Conservation (phyloP, 2,797 vertebrate genomes). For the Heterohyrax brucei region DNA sequence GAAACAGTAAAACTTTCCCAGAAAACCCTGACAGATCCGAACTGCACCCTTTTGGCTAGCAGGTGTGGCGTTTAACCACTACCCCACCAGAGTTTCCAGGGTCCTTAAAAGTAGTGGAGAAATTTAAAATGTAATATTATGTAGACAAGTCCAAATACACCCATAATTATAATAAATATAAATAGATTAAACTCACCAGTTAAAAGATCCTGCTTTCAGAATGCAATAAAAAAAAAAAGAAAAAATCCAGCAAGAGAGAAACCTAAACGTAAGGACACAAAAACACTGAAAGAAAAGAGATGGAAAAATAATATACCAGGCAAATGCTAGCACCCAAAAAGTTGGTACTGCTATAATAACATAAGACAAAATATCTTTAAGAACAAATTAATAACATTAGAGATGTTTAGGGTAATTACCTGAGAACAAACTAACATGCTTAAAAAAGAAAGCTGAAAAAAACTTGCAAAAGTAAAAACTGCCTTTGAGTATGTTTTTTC, state of each 20-base stretch:
- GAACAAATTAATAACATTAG: not conserved
- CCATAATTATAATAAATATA: slow-evolving; percentile 40
- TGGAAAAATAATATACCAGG: not conserved
- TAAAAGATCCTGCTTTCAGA: slow-evolving; percentile 35
- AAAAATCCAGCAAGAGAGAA: slow-evolving; percentile 59
- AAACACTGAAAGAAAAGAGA: slow-evolving; percentile 22
- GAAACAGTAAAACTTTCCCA: too few species aligned
- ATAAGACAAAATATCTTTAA: not conserved
- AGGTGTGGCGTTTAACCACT: too few species aligned
- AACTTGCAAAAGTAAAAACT: slow-evolving; percentile 30
- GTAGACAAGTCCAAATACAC: not conserved
- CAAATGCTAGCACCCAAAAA: not conserved
- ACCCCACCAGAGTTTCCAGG: too few species aligned
- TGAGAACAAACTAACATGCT: slow-evolving; percentile 33
- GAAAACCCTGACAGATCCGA: too few species aligned
- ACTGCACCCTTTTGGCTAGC: too few species aligned
- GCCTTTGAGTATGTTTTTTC: too few species aligned
- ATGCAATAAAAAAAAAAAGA: not conserved
- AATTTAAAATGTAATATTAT: not conserved
- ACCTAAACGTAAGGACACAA: slow-evolving; percentile 26
- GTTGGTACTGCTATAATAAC: not conserved
- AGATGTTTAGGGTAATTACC: not conserved
- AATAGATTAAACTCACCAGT: slow-evolving; percentile 35
- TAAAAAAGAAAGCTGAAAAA: slow-evolving; percentile 13
- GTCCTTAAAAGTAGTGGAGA: not conserved